Base-by-base conservation (phyloP, 2,113 vertebrate species). In the Cyprichromis sp. region DNA sequence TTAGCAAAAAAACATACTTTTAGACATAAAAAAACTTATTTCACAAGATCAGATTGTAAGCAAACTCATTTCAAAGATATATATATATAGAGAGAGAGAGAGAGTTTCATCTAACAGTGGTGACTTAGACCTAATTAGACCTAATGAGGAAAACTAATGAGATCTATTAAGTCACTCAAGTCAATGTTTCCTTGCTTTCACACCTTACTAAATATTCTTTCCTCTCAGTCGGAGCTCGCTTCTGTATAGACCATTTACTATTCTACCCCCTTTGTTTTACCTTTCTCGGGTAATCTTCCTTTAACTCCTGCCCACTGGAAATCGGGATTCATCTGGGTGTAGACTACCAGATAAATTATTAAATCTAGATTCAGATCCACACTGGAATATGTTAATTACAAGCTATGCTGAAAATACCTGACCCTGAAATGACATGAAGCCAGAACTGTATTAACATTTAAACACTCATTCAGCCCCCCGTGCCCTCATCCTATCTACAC, bases 401-500 rank as follows among this genome's bases (percentile, higher is more conserved):
- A 80, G 16, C 55, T 26, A 3, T 66, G 54, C 36, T 76, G 21
- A 80, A 68, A 84, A 63, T 9, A 53, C 7, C 54, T 52, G 47
- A 24, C 29, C 29, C 12, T 9, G 26, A 9, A 61, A 63, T 21
- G 26, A 3, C 17, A 63, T 24, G 26, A 52, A 63, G 42, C 71
- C 71, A 76, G 40, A 47, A 29, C 42, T 76, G 16, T 45, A 55
- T 76, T 34, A 80, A 76, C 76, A 80, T 68, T 80, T 38, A 80
- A 83, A 59, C 36, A 34, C 29, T 47, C 16, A 5, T 45, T 88
- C 34, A 24, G 9, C 59, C 24, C 76, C 6, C 17, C 31, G 8
- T 85, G 71, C 68, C 68, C 12, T 57, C 84, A 73, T 63, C 52
- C 50, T 31, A 82, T 83, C 66, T 36, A 79, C 12, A 78, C 53